Base-by-base conservation (phyloP, 2,888 invertebrate species). In the Thyatira batis region DNA sequence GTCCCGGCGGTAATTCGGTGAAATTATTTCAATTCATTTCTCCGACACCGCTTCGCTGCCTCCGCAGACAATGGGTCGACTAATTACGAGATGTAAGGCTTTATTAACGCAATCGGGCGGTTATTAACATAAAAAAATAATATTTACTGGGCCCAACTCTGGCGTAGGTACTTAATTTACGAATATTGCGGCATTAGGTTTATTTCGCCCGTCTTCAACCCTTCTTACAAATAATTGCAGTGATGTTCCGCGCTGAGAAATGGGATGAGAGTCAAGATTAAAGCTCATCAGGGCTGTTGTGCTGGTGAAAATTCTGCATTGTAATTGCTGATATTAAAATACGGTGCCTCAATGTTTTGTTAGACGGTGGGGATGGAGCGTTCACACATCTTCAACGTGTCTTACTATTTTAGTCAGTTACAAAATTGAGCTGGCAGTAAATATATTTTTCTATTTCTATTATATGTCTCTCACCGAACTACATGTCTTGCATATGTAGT, bases 61-160 rank as follows among this genome's bases (percentile, higher is more conserved):
- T 84, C 69, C 63, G 67, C 78, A 87, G 87, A 89, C 87, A 89
- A 88, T 85, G 79, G 80, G 67, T 63, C 72, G 71, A 69, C 86
- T 89, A 91, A 91, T 91, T 91, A 90, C 85, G 80, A 85, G 85
- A 89, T 89, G 89, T 89, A 89, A 87, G 87, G 86, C 88, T 91
- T 91, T 90, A 92, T 91, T 89, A 91, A 88, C 89, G 87, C 89
- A 88, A 90, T 90, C 87, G 85, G 85, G 80, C 71, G 81, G 85
- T 86, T 81, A 91, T 91, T 91, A 91, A 90, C 91, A 92, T 91
- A 91, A 92, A 92, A 92, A 92, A 92, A 91, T 90, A 90, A 90
- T 92, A 90, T 91, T 90, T 90, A 89, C 89, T 75, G 80, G 78
- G 75, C 82, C 77, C 80, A 61, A 63, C 72, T 76, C 76, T 71